A percentile compares a stretch with the other conserved stretches of the same genome.
phyloP scores from a whole-genome alignment of 2,888 invertebrate species.

The Tillus elongatus region DNA sequence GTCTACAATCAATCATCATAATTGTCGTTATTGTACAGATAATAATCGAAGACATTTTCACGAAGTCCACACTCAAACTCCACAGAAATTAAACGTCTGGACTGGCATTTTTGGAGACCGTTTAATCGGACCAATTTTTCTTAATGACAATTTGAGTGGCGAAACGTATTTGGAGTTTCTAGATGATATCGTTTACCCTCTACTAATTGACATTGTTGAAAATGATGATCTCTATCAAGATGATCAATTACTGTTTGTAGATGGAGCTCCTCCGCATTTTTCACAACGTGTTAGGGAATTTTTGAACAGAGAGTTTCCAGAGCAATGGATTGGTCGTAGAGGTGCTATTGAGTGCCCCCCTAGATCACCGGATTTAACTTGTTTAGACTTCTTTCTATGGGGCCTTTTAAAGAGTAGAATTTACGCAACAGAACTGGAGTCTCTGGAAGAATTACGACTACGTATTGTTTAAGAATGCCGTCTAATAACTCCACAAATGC shows the following conservation, averaged over 20 bases:
- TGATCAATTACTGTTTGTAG: not conserved
- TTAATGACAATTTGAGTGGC: not conserved
- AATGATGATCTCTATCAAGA: not conserved
- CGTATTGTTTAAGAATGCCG: too few relatives aligned
- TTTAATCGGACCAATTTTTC: not conserved
- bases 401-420: not conserved
- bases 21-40: too few relatives aligned
- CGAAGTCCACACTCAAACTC: too few relatives aligned
- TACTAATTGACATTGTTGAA: not conserved
- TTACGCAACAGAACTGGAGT: not conserved
- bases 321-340: not conserved
- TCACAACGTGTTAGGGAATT: not conserved
- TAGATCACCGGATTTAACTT: not conserved
- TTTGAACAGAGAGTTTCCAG: not conserved
- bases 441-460: too few relatives aligned
- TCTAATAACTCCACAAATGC: not conserved
- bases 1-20: too few relatives aligned
- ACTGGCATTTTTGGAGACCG: not conserved
- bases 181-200: not conserved
- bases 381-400: not conserved
- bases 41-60: too few relatives aligned
- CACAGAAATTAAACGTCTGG: not conserved
- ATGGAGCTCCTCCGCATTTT: not conserved
- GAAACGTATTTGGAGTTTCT: not conserved
- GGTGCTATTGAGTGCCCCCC: not conserved